Percentiles rank a stretch among this genome's conserved stretches.
Conservation (phyloP, 1,140 invertebrate species). For the Brachionus paranguensis region DNA sequence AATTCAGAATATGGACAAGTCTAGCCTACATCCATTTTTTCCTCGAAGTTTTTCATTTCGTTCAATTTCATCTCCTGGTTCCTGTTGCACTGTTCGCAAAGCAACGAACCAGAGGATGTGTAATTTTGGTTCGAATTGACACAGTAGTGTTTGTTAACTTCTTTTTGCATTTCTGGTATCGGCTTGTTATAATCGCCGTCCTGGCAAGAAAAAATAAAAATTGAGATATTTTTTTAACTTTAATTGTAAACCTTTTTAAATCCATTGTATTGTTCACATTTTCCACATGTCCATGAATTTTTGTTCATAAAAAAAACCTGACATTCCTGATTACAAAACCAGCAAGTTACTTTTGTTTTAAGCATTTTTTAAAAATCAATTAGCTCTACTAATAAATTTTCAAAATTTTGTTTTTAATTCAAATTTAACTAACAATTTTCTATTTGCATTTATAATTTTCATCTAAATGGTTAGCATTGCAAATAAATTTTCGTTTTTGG, state of each 20-base stretch:
- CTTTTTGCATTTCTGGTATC: slow-evolving; percentile 33
- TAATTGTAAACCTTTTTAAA: slow-evolving; percentile 11
- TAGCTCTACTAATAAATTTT: background rate
- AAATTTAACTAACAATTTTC: background rate
- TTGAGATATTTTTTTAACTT: background rate
- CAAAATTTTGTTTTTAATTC: background rate
- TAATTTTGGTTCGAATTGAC: background rate
- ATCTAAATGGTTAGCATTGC: background rate
- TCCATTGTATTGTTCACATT: slow-evolving; percentile 38
- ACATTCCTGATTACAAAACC: slow-evolving; percentile 34
- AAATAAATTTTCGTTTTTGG: background rate
- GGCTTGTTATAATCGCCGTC: slow-evolving; percentile 36
- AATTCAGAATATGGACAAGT: background rate
- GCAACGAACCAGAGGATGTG: background rate
- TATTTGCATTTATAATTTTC: background rate
- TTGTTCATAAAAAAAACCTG: slow-evolving; percentile 37
- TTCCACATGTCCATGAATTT: slow-evolving; percentile 37
- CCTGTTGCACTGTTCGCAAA: background rate
- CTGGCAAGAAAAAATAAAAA: background rate
- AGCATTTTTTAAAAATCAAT: background rate
- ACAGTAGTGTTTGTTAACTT: background rate
- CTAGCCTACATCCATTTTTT: background rate
- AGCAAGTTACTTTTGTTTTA: slow-evolving; percentile 32
- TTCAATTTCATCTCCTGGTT: slow-evolving; percentile 33
- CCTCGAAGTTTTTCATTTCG: slow-evolving; percentile 26